Evolutionary conservation across 2,113 vertebrate species (phyloP), one percentile per base, ranked within the genome.

Genomic region (Maccullochella peelii): DNA sequence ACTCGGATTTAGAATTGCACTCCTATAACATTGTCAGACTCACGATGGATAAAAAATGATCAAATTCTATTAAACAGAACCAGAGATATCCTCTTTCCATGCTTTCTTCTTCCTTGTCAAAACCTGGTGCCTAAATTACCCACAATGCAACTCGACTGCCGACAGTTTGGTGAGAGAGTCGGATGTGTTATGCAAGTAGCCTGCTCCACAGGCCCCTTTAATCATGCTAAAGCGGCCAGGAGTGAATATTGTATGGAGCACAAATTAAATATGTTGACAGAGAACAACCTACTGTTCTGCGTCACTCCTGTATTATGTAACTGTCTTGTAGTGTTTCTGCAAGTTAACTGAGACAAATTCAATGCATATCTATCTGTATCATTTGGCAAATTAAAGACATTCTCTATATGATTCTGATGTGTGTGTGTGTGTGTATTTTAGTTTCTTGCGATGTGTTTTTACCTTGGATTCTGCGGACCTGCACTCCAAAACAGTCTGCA

Each of bases 401-500:
- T 44, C 5, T 15, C 2, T 6, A 18, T 36, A 52, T 30, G 16
- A 21, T 47, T 73, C 40, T 42, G 11, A 12, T 30, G n/a, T 73
- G 15, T 61, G 59, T 30, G n/a, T 73, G 15, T 61, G 59, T 20
- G 47, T 44, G 42, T 30, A 9, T 57, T 52, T 49, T 10, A 50
- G 16, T 58, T 49, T 36, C 21, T 38, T 42, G 36, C 33, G 21
- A 70, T 47, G 73, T 27, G 18, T 68, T 6, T 57, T 66, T 40
- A 47, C 21, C 18, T 0, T 20, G 0, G 9, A 40, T 14, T 33
- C 36, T 11, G 44, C 4, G 12, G 62, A 65, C 23, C 14, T 57
- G n/a, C 27, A 20, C 36, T 50, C 21, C 38, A 58, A 82, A 87
- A 84, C 68, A 78, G 67, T 73, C 80, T 81, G 71, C 75, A 77